Base-by-base conservation (phyloP, 2,888 invertebrate genomes). In the Amblyjoppa proteus region DNA sequence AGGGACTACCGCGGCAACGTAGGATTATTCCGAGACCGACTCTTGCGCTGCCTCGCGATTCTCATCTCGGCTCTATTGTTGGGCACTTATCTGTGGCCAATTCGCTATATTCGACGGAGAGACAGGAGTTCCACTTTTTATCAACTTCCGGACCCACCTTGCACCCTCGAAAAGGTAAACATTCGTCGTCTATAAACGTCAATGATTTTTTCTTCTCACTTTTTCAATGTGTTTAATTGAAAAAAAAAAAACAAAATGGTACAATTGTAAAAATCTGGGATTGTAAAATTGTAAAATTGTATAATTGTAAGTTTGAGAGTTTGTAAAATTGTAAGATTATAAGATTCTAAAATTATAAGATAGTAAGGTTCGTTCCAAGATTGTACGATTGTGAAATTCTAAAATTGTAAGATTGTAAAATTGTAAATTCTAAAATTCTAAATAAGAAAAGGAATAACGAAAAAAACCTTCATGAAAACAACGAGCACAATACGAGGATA, bases 31-130 rank as follows among this genome's bases (percentile, higher is more conserved):
- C 25, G 20, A 53, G 73, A 56, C 56, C 28, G 56, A 66, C 58
- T 70, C 76, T 34, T 49, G 11, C 38, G 51, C 28, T 45, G 38
- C 38, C 51, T 56, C 38, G 38, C 1, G n/a, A 25, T 28, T 34
- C 34, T 56, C 68, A 51, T 74, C 58, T 81, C 58, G 58, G 7
- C 34, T 31, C 64, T 13, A 76, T 81, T 49, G 61, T 81, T 45
- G 20, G 56, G 38, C 73, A 38, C 11, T 70, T 81, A 70, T 70
- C 81, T 41, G 38, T 6, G 13, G 1, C 28, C 58, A 28, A 58
- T 28, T 58, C 58, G 28, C 58, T 28, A 28, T 58, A 28, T 58
- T 49, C 13, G 45, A 49, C 4, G 16, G 45, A 16, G 45, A 16
- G 16, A 49, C 45, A 49, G 45, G 16, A 49, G 45, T 49, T 49